Evolutionary conservation across 1,140 invertebrate species (phyloP).

Genomic region (Drosophila nasuta): DNA sequence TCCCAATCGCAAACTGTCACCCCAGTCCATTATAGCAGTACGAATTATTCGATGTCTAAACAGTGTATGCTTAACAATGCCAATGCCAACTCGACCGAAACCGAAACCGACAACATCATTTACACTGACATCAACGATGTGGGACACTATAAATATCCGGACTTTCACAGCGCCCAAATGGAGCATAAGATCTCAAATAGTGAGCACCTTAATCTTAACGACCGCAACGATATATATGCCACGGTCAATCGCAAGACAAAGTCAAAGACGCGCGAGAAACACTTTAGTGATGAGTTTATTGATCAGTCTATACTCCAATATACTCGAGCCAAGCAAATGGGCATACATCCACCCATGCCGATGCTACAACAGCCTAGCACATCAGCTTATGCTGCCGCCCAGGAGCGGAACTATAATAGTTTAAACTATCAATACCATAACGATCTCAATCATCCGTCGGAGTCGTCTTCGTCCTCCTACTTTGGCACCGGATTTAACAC

Average conservation of each 20-base stretch:
- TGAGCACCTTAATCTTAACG: constrained; percentile 78
- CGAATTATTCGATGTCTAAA: constrained; percentile 85
- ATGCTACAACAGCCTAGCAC: constrained; percentile 67
- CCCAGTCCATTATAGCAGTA: constrained; percentile 85
- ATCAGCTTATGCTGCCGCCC: constrained; percentile 71
- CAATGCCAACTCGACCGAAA: constrained; percentile 82
- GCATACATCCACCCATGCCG: constrained; percentile 45
- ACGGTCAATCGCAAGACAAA: constrained; percentile 84
- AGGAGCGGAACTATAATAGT: constrained; percentile 66
- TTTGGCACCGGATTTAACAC: constrained; percentile 80
- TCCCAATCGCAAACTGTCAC: constrained; percentile 84
- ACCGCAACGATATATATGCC: constrained; percentile 83
- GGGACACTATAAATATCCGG: constrained; percentile 77
- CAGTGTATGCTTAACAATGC: constrained; percentile 84
- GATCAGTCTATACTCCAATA: constrained; percentile 81
- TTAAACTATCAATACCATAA: constrained; percentile 82
- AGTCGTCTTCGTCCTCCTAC: constrained; percentile 81
- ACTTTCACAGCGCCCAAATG: constrained; percentile 67
- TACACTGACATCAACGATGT: constrained; percentile 84
- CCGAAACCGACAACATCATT: constrained; percentile 84
- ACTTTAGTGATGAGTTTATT: constrained; percentile 83
- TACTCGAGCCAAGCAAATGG: constrained; percentile 77
- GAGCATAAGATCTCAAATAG: constrained; percentile 82
- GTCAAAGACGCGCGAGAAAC: constrained; percentile 80
- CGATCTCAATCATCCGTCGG: constrained; percentile 81